Conservation (phyloP, 2,113 vertebrate genomes). For the Hydrolagus affinis region DNA sequence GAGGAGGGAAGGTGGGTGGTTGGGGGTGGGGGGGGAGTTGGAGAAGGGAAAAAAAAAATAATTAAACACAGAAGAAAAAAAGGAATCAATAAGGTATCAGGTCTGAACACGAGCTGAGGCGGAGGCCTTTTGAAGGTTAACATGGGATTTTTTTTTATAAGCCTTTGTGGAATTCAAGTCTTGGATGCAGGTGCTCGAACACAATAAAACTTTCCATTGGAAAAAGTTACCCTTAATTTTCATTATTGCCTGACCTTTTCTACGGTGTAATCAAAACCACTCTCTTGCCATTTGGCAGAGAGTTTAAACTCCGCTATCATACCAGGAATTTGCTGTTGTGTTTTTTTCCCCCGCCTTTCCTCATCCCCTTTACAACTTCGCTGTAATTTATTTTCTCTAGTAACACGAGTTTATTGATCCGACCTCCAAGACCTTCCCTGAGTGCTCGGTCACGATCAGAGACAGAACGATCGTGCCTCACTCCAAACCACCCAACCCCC, state of each 20-base stretch:
- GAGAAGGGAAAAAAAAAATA: background rate
- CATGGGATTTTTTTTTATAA: slow-evolving; percentile 27
- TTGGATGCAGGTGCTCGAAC: slow-evolving; percentile 9
- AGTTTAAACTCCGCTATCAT: slow-evolving; percentile 15
- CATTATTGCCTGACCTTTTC: slow-evolving; percentile 25
- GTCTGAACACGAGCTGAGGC: background rate
- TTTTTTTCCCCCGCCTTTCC: background rate
- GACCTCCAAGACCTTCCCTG: background rate
- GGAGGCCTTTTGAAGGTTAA: slow-evolving; percentile 26
- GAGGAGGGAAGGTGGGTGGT: background rate
- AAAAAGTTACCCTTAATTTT: slow-evolving; percentile 19
- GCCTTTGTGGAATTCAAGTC: background rate
- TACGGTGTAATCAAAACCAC: slow-evolving; percentile 15
- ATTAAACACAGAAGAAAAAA: background rate
- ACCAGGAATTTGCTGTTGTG: background rate
- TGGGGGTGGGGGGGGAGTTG: too few species aligned
- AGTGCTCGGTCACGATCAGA: background rate
- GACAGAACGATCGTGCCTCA: too few species aligned
- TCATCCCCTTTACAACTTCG: background rate
- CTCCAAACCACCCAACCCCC: too few species aligned
- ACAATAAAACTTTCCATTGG: slow-evolving; percentile 19
- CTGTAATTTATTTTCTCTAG: slow-evolving; percentile 2
- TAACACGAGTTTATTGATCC: slow-evolving; percentile 27
- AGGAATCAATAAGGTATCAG: slow-evolving; percentile 18
- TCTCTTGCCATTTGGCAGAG: slow-evolving; percentile 16